Percentiles rank a stretch among this genome's conserved stretches.
Conservation (phyloP, 2,888 invertebrate genomes). For the Agapetus fuscipes region DNA sequence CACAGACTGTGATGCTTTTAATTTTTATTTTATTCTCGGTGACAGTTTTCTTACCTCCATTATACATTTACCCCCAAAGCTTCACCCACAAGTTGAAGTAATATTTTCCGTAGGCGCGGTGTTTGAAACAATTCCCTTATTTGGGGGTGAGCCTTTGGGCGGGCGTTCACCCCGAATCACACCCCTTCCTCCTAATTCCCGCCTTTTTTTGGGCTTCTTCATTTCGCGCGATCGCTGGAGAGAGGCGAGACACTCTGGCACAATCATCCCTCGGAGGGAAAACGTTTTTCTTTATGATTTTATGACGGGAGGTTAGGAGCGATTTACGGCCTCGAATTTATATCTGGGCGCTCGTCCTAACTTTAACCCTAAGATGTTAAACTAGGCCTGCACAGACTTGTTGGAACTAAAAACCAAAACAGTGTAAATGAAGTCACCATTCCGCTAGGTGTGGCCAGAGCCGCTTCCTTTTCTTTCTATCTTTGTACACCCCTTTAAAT, state of each 20-base stretch:
- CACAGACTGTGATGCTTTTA: background rate
- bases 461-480: too few relatives aligned
- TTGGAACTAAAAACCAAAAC: too few relatives aligned
- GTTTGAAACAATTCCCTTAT: background rate
- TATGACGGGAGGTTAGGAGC: conserved; percentile 6
- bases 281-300: conserved; percentile 8
- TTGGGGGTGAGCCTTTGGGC: conserved; percentile 2
- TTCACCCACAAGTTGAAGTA: background rate
- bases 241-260: too few relatives aligned
- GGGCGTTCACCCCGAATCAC: background rate
- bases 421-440: too few relatives aligned
- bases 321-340: conserved; percentile 6
- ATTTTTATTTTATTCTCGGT: background rate
- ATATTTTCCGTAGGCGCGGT: background rate
- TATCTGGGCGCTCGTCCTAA: too few relatives aligned
- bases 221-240: too few relatives aligned
- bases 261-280: too few relatives aligned
- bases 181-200: background rate
- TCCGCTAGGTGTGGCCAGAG: too few relatives aligned
- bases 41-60: background rate
- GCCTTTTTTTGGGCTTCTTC: too few relatives aligned
- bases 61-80: background rate
- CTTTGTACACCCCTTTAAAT: too few relatives aligned
- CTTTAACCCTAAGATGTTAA: too few relatives aligned
- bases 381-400: too few relatives aligned